Percentiles rank a stretch among this genome's conserved stretches.
Evolutionary conservation across 2,797 vertebrate genomes (phyloP).

Genomic region (Danio albolineatus): DNA sequence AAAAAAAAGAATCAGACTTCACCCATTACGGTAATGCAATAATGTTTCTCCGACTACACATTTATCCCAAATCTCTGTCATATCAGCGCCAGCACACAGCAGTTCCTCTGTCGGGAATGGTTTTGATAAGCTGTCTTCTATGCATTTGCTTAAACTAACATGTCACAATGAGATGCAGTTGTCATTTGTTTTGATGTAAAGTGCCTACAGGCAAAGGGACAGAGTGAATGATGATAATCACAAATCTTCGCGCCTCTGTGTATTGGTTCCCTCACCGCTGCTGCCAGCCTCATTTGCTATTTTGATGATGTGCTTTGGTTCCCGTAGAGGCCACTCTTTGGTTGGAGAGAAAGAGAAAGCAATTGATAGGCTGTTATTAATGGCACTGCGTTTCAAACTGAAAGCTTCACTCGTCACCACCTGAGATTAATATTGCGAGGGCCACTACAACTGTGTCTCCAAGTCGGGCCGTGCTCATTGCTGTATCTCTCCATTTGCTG

Average conservation of each 20-base stretch:
- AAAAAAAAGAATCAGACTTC: not conserved
- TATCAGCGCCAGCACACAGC: not conserved
- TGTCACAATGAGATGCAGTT: conserved; percentile 50
- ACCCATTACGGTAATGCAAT: conserved; percentile 9
- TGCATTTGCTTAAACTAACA: conserved; percentile 48
- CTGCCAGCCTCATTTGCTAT: conserved; percentile 49
- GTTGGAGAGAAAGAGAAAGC: conserved; percentile 42
- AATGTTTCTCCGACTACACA: not conserved
- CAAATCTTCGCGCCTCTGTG: conserved; percentile 41
- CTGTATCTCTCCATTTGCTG: conserved; percentile 36
- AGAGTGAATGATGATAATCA: conserved; percentile 53
- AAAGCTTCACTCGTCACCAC: conserved; percentile 56
- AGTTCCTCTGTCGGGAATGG: conserved; percentile 2
- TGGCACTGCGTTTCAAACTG: conserved; percentile 58
- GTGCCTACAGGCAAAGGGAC: conserved; percentile 49
- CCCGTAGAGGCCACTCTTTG: conserved; percentile 48
- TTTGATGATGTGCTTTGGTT: conserved; percentile 47
- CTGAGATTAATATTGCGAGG: conserved; percentile 58
- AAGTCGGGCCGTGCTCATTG: conserved; percentile 49
- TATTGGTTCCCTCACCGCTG: conserved; percentile 39
- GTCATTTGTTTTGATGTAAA: conserved; percentile 57
- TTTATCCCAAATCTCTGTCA: conserved; percentile 1
- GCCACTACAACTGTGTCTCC: conserved; percentile 47
- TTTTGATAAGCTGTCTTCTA: conserved; percentile 42
- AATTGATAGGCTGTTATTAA: conserved; percentile 60